Conservation (phyloP, 2,113 vertebrate genomes). For the Alces alces region DNA sequence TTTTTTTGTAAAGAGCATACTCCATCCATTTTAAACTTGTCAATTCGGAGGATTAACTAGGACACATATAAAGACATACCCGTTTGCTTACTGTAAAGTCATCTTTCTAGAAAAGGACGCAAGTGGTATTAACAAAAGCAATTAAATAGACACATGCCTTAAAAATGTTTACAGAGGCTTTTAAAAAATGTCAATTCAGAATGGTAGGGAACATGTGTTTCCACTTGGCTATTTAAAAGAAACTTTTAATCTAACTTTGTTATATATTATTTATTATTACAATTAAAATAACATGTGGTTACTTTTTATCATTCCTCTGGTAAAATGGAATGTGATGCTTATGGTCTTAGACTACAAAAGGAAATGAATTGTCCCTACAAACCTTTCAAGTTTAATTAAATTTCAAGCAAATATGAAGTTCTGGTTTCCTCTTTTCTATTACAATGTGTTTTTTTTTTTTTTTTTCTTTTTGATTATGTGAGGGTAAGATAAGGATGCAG, state of each 20-base stretch:
- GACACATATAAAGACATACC: background rate
- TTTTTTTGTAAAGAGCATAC: conserved; percentile 17
- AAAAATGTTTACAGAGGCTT: background rate
- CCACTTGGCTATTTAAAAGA: conserved; percentile 55
- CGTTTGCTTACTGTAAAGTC: background rate
- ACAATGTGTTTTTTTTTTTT: background rate
- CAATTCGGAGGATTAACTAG: conserved; percentile 30
- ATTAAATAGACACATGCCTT: conserved; percentile 7
- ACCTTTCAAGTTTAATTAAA: conserved; percentile 67
- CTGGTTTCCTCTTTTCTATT: conserved; percentile 39
- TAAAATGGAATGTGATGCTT: conserved; percentile 26
- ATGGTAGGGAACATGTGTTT: background rate
- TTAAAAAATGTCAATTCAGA: background rate
- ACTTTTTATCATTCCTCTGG: conserved; percentile 41
- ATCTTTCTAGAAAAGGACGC: conserved; percentile 15
- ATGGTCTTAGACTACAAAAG: conserved; percentile 47
- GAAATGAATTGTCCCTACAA: conserved; percentile 52
- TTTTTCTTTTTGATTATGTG: conserved; percentile 42
- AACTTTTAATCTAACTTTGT: conserved; percentile 33
- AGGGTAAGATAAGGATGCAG: conserved; percentile 37
- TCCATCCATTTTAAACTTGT: conserved; percentile 29
- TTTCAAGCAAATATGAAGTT: conserved; percentile 53
- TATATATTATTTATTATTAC: conserved; percentile 14
- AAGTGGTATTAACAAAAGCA: conserved; percentile 21
- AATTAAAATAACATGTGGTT: conserved; percentile 42